Evolutionary conservation across 2,888 invertebrate species (phyloP), one percentile per base, ranked within the genome.

Genomic region (Volucella zonaria): DNA sequence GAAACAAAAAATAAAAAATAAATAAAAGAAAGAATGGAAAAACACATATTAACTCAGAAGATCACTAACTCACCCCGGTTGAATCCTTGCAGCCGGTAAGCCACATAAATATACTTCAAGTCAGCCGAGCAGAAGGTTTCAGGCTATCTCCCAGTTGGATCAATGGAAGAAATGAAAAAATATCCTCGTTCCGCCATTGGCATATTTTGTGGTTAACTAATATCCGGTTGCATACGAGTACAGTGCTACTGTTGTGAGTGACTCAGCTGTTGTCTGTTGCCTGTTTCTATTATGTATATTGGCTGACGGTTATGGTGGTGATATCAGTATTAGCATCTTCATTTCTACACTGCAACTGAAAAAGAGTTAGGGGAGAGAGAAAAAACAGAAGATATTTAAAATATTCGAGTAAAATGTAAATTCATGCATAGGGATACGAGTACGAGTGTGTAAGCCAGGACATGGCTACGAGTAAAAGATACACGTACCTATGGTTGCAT

Each of bases 321-420:
- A 80, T 80, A 80, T 81, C 81, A 40, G 73, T 81, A 85, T 85
- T 85, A 85, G 85, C 81, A 81, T 85, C 81, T 81, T 85, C 85
- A 85, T 64, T 81, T 77, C 81, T 76, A 80, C 14, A 58, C 71
- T 71, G 79, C 54, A 83, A 83, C 38, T n/a, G 45, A 9, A 64
- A 70, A 4, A 31, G 31, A 31, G 31, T 31, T 31, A 31, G 31
- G 43, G 71, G 8, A 38, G 14, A 52, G 11, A 58, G 58, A 18
- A 43, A 49, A 73, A 43, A 62, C 38, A 66, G 15, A 40, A 51
- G 23, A 42, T 51, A 23, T 23, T 40, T 12, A 67, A 38, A 40
- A 15, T 40, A 15, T 8, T 54, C 62, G 58, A 47, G 75, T 56
- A 81, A 81, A 81, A 85, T 85, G 85, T 73, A 85, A 81, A 85